These are phyloP conservation scores for Sussaba pulchella DNA, from an alignment of 2,888 invertebrate genomes.

Conservation along the genomic window DNA sequence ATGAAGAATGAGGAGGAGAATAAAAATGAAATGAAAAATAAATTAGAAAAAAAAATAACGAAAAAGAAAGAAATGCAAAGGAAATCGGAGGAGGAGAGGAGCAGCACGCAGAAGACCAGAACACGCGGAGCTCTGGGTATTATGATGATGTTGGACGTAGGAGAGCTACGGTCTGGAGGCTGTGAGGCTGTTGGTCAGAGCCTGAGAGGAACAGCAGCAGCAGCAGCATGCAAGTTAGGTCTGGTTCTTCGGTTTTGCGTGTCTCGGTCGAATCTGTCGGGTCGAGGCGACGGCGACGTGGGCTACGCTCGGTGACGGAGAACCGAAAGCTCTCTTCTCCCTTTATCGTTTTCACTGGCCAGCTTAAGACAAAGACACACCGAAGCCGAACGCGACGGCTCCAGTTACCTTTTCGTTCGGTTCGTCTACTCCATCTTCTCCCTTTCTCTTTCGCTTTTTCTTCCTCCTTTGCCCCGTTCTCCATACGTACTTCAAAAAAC, in stretches of 20 bases:
- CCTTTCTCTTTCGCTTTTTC: neutral
- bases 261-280: conserved; percentile 73
- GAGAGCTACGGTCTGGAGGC: conserved; percentile 2
- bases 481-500: conserved; percentile 35
- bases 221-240: conserved; percentile 59
- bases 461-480: too few species aligned
- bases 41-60: conserved; percentile 24
- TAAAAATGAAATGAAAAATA: conserved; percentile 65
- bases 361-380: conserved; percentile 32
- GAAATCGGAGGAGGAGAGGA: conserved; percentile 50
- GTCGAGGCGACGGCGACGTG: conserved; percentile 65
- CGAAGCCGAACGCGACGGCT: conserved; percentile 66
- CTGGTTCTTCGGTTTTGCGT: conserved; percentile 74
- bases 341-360: conserved; percentile 24
- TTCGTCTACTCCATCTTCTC: conserved; percentile 63
- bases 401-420: conserved; percentile 73
- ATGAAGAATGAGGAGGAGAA: conserved; percentile 67
- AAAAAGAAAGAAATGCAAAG: conserved; percentile 28
- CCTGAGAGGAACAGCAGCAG: conserved; percentile 53
- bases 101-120: conserved; percentile 23
- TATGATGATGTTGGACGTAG: conserved; percentile 61
- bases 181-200: conserved; percentile 48
- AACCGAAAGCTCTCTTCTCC: conserved; percentile 13
- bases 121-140: conserved; percentile 54
- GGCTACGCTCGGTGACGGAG: conserved; percentile 43